Evolutionary conservation across 2,797 vertebrate species (phyloP).

Genomic region (Notolepis coatsorum): DNA sequence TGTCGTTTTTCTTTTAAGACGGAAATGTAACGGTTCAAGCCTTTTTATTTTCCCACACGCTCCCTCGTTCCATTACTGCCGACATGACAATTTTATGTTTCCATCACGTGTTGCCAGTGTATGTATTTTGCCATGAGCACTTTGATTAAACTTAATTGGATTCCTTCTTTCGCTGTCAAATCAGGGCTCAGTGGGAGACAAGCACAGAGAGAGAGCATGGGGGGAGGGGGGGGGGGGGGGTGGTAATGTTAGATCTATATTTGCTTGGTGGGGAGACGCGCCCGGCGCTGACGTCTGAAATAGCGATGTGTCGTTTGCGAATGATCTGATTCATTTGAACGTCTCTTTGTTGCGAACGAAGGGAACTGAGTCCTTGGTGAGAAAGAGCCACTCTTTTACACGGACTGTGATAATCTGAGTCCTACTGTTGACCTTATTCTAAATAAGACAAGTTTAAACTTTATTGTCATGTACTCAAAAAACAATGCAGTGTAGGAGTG

Average conservation of each 20-base stretch:
- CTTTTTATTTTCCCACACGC: neutral
- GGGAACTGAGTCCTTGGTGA: too few relatives aligned
- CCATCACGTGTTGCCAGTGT: neutral
- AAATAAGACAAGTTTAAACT: too few relatives aligned
- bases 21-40: neutral
- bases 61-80: neutral
- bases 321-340: too few relatives aligned
- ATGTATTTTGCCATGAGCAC: neutral
- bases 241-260: neutral
- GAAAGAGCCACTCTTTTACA: too few relatives aligned
- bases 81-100: neutral
- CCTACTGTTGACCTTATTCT: too few relatives aligned
- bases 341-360: too few relatives aligned
- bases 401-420: too few relatives aligned
- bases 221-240: neutral
- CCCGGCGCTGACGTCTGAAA: conserved; percentile 8
- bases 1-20: neutral
- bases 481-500: too few relatives aligned
- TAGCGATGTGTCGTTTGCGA: too few relatives aligned
- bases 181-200: neutral
- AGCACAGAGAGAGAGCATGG: neutral
- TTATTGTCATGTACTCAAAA: too few relatives aligned
- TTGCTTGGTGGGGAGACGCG: neutral
- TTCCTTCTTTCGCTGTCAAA: neutral
- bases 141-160: neutral